Conservation (phyloP, 2,797 vertebrate species). For the Merluccius polli region DNA sequence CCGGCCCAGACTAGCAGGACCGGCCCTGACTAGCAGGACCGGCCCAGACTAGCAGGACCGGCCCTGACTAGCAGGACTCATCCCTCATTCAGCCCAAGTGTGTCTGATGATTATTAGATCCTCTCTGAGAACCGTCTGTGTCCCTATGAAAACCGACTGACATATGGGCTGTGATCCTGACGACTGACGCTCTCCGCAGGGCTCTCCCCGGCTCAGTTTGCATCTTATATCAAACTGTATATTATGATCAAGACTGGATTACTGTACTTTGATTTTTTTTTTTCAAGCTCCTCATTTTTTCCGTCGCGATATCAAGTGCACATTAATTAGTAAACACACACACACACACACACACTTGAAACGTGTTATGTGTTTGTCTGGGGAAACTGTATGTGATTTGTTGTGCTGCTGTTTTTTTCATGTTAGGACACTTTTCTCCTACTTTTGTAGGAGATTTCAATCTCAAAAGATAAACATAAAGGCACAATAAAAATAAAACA, state of each 20-base stretch:
- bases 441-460: too few species aligned
- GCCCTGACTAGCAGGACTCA: constrained; percentile 47
- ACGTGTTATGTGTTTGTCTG: too few species aligned
- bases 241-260: background rate
- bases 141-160: background rate
- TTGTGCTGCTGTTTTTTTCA: too few species aligned
- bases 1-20: too few species aligned
- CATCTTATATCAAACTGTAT: background rate
- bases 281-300: background rate
- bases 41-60: constrained; percentile 39
- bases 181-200: background rate
- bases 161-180: background rate
- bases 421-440: too few species aligned
- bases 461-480: too few species aligned
- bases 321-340: background rate
- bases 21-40: constrained; percentile 37
- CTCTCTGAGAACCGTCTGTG: constrained; percentile 17
- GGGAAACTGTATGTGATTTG: too few species aligned
- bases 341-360: background rate
- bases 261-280: too few species aligned
- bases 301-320: background rate
- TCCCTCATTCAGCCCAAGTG: constrained; percentile 61
- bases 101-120: constrained; percentile 67
- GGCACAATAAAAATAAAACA: background rate
- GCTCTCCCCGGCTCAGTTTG: background rate